A percentile compares a stretch with the other conserved stretches of the same genome.
phyloP scores from a whole-genome alignment of 2,888 invertebrate species.

The Automeris io region DNA sequence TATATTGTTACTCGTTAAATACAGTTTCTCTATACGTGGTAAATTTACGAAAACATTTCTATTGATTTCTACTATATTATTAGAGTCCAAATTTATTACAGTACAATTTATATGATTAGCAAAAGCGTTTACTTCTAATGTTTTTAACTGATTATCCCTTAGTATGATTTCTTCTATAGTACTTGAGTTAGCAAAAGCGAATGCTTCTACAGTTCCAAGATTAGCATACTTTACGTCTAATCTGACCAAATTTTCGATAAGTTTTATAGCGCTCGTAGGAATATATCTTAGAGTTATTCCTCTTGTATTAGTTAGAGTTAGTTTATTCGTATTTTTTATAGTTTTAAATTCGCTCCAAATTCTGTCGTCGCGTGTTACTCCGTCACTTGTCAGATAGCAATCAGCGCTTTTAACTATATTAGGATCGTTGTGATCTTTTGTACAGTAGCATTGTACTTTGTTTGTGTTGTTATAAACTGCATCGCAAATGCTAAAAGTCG shows the following conservation, averaged over 20 bases:
- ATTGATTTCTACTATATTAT: constrained; percentile 83
- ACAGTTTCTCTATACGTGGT: constrained; percentile 82
- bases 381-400: constrained; percentile 81
- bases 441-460: constrained; percentile 57
- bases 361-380: constrained; percentile 75
- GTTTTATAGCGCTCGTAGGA: constrained; percentile 80
- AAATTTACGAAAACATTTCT: constrained; percentile 84
- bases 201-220: constrained; percentile 80
- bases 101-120: constrained; percentile 80
- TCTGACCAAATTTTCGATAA: constrained; percentile 71
- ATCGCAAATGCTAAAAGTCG: constrained; percentile 41
- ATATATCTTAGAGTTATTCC: constrained; percentile 80
- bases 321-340: constrained; percentile 78
- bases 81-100: constrained; percentile 82
- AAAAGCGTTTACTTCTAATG: constrained; percentile 80
- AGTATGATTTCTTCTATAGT: constrained; percentile 80
- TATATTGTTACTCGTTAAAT: constrained; percentile 89
- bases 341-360: constrained; percentile 81
- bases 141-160: constrained; percentile 81
- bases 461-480: constrained; percentile 42
- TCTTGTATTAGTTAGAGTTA: constrained; percentile 81
- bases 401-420: constrained; percentile 78
- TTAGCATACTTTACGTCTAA: constrained; percentile 82
- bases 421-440: constrained; percentile 24
- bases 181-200: constrained; percentile 84